Evolutionary conservation across 2,113 vertebrate species (phyloP).

Genomic region (Muntiacus muntjak): DNA sequence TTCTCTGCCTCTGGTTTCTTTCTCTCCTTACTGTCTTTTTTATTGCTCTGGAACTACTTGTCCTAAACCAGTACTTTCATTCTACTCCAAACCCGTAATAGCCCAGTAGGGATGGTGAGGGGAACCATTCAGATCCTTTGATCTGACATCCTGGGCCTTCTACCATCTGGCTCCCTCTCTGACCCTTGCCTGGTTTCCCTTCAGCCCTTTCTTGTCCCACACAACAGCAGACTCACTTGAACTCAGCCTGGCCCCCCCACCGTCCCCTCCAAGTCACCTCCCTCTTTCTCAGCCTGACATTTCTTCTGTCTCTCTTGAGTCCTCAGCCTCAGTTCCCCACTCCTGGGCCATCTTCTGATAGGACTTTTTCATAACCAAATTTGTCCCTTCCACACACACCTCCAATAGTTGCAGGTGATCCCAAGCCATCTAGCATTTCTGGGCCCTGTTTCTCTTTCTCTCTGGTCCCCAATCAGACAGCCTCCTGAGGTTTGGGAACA

Average conservation of each 20-base stretch:
- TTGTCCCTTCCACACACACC: neutral
- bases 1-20: neutral
- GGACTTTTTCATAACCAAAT: neutral
- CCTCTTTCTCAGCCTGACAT: neutral
- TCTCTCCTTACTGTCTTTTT: neutral
- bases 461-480: neutral
- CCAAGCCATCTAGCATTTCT: neutral
- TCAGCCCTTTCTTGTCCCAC: neutral
- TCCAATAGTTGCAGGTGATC: neutral
- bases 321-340: neutral
- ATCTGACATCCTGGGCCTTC: neutral
- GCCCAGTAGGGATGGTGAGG: neutral
- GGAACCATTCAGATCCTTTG: neutral
- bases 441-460: neutral
- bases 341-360: neutral
- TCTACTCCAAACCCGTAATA: neutral
- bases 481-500: neutral
- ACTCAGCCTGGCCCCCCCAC: neutral
- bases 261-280: neutral
- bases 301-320: neutral
- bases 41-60: neutral
- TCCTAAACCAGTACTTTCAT: neutral
- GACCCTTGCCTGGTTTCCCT: neutral
- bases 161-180: neutral
- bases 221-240: neutral